These are phyloP conservation scores for Chiloscyllium plagiosum DNA, from an alignment of 2,113 vertebrate species.

Conservation along the genomic window DNA sequence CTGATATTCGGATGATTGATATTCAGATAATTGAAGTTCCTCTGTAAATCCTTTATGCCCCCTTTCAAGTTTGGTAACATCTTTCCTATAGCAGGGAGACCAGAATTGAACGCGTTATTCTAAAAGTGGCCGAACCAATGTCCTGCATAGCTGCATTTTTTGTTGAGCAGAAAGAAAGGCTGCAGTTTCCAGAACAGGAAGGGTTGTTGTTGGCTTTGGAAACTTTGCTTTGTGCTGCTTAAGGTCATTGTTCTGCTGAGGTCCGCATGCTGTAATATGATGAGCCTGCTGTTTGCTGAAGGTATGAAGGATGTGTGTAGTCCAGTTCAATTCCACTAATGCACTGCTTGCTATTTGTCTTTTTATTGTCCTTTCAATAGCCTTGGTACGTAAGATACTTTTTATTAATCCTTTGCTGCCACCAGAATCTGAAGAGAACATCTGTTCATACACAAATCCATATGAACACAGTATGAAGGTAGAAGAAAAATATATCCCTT, in stretches of 20 bases:
- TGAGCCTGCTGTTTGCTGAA: slow-evolving; percentile 32
- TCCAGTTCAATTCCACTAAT: slow-evolving; percentile 18
- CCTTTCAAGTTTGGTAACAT: too few relatives aligned
- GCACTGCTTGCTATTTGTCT: slow-evolving; percentile 15
- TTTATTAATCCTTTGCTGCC: slow-evolving; percentile 6
- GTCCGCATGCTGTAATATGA: not conserved
- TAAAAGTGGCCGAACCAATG: too few relatives aligned
- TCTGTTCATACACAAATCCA: not conserved
- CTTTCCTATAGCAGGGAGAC: too few relatives aligned
- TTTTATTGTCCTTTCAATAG: slow-evolving; percentile 3
- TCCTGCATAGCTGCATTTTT: not conserved
- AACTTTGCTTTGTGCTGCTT: not conserved
- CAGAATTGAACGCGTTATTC: too few relatives aligned
- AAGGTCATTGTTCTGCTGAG: not conserved
- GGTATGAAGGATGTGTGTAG: slow-evolving; percentile 7
- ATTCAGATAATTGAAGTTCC: too few relatives aligned
- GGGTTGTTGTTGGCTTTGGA: not conserved
- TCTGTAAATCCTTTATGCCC: too few relatives aligned
- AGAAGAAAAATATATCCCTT: not conserved
- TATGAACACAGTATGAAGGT: not conserved
- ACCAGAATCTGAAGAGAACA: not conserved
- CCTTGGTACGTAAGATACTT: not conserved
- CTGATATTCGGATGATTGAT: too few relatives aligned
- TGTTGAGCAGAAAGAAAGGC: not conserved
- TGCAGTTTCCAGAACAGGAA: not conserved